Conservation (phyloP, 2,797 vertebrate genomes). For the Gobionotothen gibberifrons region DNA sequence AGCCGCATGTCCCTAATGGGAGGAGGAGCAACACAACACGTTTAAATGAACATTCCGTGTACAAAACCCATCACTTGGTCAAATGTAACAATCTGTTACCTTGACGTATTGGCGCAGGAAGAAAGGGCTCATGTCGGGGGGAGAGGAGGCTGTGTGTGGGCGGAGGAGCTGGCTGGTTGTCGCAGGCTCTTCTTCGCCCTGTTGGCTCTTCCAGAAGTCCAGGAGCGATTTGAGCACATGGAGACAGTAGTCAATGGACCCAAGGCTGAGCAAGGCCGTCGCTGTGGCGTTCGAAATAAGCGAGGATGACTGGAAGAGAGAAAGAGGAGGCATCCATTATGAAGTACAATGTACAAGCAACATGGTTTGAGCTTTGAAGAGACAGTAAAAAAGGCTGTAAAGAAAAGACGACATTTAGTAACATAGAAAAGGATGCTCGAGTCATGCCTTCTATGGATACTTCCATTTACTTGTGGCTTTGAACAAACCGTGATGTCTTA, state of each 20-base stretch:
- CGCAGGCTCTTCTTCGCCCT: slow-evolving; percentile 94
- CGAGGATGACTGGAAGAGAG: slow-evolving; percentile 90
- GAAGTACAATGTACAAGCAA: background rate
- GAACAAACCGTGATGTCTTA: background rate
- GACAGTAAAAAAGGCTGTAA: background rate
- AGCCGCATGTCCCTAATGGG: slow-evolving; percentile 92
- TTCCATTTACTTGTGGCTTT: background rate
- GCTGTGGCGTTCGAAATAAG: slow-evolving; percentile 98
- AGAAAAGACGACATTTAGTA: background rate
- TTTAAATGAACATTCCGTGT: background rate
- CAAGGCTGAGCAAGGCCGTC: slow-evolving; percentile 93
- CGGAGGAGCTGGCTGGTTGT: slow-evolving; percentile 94
- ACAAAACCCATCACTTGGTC: background rate
- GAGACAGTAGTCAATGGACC: slow-evolving; percentile 96
- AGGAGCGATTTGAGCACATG: slow-evolving; percentile 95
- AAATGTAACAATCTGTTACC: slow-evolving; percentile 74
- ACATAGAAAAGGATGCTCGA: background rate
- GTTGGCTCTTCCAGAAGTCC: slow-evolving; percentile 98
- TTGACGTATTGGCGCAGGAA: slow-evolving; percentile 98
- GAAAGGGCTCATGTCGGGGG: slow-evolving; percentile 99
- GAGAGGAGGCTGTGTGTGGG: slow-evolving; percentile 94
- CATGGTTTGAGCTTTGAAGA: background rate
- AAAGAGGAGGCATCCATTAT: slow-evolving; percentile 8
- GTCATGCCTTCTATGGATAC: background rate
- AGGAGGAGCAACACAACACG: slow-evolving; percentile 17